These are phyloP conservation scores for Lates calcarifer DNA, from an alignment of 2,113 vertebrate species.

Conservation along the genomic window DNA sequence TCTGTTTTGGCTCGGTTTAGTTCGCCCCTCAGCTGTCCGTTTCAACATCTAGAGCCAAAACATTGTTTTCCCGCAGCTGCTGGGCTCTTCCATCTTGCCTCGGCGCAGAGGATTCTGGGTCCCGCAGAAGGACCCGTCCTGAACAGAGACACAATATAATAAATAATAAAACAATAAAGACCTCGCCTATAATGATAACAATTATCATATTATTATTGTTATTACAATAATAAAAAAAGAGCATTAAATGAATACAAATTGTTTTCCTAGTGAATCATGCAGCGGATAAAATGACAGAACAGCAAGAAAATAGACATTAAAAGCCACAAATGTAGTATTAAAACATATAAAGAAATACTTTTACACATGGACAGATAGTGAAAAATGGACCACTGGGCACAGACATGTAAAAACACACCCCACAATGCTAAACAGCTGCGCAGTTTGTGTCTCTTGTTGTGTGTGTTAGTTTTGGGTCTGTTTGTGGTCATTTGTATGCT, in stretches of 20 bases:
- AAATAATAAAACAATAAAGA: neutral
- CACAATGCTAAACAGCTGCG: no score
- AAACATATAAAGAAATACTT: neutral
- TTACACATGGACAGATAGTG: neutral
- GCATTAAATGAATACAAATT: neutral
- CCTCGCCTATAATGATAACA: neutral
- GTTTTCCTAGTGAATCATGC: neutral
- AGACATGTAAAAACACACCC: neutral
- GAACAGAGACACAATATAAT: slow-evolving; percentile 42
- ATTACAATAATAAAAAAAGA: neutral
- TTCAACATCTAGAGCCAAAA: slow-evolving; percentile 82
- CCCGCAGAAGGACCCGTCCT: slow-evolving; percentile 73
- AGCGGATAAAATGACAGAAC: neutral
- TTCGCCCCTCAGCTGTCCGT: slow-evolving; percentile 63
- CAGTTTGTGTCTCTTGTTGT: neutral
- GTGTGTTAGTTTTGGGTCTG: neutral
- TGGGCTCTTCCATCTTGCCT: slow-evolving; percentile 87
- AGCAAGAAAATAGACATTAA: neutral
- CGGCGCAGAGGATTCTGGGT: slow-evolving; percentile 86
- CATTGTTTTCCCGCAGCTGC: slow-evolving; percentile 87
- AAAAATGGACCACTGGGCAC: neutral
- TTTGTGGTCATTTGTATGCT: no score
- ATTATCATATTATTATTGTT: no score
- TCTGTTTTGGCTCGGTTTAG: slow-evolving; percentile 47
- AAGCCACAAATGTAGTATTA: neutral